phyloP scores from a whole-genome alignment of 2,113 vertebrate genomes.

The Tympanuchus pallidicinctus region DNA sequence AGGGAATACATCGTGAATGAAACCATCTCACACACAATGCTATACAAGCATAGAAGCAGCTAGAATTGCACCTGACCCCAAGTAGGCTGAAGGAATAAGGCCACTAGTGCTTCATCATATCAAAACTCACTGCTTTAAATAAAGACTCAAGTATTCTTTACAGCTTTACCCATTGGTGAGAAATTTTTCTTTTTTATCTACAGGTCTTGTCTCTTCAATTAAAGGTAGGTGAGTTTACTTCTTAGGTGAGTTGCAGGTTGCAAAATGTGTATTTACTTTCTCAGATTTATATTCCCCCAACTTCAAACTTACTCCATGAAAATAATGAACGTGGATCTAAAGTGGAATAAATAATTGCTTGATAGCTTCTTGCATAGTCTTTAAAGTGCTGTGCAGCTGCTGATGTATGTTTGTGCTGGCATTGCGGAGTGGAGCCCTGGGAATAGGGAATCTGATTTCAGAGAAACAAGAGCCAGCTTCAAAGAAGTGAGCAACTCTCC shows the following conservation, averaged over 20 bases:
- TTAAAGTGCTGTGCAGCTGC: constrained; percentile 77
- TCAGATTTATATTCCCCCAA: constrained; percentile 18
- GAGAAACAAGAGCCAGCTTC: constrained; percentile 85
- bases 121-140: not conserved
- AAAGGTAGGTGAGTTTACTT: not conserved
- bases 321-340: constrained; percentile 56
- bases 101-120: not conserved
- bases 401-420: constrained; percentile 83
- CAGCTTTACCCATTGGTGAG: not conserved
- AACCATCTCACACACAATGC: rapidly evolving
- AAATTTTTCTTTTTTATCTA: not conserved
- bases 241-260: not conserved
- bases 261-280: constrained; percentile 31
- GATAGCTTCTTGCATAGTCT: constrained; percentile 69
- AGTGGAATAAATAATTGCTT: constrained; percentile 69
- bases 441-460: constrained; percentile 84
- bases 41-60: not conserved
- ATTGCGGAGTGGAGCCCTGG: constrained; percentile 76
- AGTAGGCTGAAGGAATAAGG: not conserved
- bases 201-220: not conserved
- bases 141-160: not conserved
- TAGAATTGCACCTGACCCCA: not conserved
- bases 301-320: constrained; percentile 37
- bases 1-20: not conserved
- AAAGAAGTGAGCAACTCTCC: constrained; percentile 81